Evolutionary conservation across 2,113 vertebrate genomes (phyloP).

Genomic region (Lepidiolamprologus cunningtoni): DNA sequence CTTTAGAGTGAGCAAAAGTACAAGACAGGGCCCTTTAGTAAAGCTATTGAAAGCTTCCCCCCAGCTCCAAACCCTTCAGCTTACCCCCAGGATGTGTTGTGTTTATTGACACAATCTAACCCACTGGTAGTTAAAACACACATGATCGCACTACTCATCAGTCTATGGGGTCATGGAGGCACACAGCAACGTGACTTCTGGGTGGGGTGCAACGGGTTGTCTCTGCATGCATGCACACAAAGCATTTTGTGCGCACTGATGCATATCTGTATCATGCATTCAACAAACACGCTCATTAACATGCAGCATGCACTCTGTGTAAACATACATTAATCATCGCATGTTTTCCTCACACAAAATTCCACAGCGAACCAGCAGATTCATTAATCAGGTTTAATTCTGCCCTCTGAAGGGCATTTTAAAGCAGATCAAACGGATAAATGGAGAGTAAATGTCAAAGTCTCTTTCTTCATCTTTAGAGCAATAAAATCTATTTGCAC

Average conservation of each 20-base stretch:
- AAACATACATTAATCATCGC: conserved; percentile 33
- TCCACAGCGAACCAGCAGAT: conserved; percentile 18
- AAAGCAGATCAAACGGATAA: background rate
- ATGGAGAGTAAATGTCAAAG: background rate
- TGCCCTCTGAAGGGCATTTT: background rate
- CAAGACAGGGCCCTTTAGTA: background rate
- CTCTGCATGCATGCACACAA: background rate
- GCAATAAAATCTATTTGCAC: background rate
- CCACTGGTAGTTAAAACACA: conserved; percentile 42
- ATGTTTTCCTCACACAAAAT: conserved; percentile 1
- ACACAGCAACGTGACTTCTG: background rate
- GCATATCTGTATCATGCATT: background rate
- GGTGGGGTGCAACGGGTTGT: background rate
- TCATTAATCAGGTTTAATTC: conserved; percentile 1
- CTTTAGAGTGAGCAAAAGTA: conserved; percentile 39
- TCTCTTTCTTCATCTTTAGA: background rate
- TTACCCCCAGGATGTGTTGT: conserved; percentile 9
- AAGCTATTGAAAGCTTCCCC: conserved; percentile 26
- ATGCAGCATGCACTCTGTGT: background rate
- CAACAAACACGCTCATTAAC: background rate
- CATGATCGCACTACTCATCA: conserved; percentile 48
- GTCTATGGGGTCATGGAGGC: conserved; percentile 3
- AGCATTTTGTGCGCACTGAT: conserved; percentile 3
- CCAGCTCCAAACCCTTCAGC: background rate
- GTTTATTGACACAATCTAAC: conserved; percentile 52